These are phyloP conservation scores for Drosophila pruinosa DNA, from an alignment of 1,140 invertebrate species.

Conservation along the genomic window DNA sequence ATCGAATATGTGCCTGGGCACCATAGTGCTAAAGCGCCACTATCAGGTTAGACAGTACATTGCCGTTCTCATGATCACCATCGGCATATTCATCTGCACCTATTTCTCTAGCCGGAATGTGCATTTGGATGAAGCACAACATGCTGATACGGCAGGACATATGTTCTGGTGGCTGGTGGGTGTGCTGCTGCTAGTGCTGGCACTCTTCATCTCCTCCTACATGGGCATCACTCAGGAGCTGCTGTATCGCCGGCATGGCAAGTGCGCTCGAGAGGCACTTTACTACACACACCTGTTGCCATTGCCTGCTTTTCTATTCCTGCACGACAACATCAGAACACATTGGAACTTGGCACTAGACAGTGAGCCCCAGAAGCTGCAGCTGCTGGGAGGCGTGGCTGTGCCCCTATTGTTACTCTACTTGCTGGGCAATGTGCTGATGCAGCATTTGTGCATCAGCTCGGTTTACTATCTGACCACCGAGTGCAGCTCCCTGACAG, in stretches of 20 bases:
- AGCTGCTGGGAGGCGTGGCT: constrained; percentile 79
- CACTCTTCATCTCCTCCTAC: constrained; percentile 96
- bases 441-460: constrained; percentile 97
- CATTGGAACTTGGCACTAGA: constrained; percentile 57
- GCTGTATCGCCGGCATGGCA: constrained; percentile 93
- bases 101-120: constrained; percentile 87
- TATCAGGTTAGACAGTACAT: constrained; percentile 94
- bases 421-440: constrained; percentile 93
- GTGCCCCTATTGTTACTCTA: constrained; percentile 91
- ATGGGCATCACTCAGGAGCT: constrained; percentile 99
- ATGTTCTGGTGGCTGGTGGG: constrained; percentile 91
- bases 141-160: not conserved
- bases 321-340: constrained; percentile 89
- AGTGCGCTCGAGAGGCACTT: constrained; percentile 96
- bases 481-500: constrained; percentile 96
- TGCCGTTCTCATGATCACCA: constrained; percentile 96
- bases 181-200: constrained; percentile 92
- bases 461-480: constrained; percentile 98
- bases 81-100: constrained; percentile 96
- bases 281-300: constrained; percentile 89
- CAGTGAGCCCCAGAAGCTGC: constrained; percentile 73
- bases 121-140: not conserved
- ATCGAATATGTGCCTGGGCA: constrained; percentile 97
- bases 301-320: constrained; percentile 61
- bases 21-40: constrained; percentile 92